A percentile compares a stretch with the other conserved stretches of the same genome.
phyloP scores from a whole-genome alignment of 1,140 invertebrate species.

The Drosophila mojavensis region DNA sequence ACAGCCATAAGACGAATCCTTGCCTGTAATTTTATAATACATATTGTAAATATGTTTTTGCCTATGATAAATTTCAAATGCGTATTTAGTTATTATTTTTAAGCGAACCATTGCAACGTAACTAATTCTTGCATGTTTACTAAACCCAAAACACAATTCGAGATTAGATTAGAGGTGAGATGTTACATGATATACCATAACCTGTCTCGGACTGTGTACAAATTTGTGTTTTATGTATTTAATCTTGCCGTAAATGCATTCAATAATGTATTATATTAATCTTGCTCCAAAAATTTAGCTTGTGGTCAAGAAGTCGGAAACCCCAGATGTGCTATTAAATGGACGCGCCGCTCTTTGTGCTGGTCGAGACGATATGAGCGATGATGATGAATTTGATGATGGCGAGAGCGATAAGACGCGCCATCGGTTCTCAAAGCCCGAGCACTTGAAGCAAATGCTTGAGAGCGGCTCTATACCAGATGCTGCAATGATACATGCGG shows the following conservation, averaged over 20 bases:
- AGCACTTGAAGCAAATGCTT: constrained; percentile 89
- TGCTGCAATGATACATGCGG: constrained; percentile 97
- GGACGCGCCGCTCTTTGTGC: constrained; percentile 91
- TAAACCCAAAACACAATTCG: constrained; percentile 3
- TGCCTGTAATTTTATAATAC: neutral
- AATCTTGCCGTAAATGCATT: constrained; percentile 34
- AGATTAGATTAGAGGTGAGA: neutral
- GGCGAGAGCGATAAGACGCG: constrained; percentile 66
- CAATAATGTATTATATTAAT: constrained; percentile 27
- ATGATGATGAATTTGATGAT: constrained; percentile 86
- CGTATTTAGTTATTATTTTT: neutral
- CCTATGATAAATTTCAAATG: neutral
- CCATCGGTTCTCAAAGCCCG: constrained; percentile 88
- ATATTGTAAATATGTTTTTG: constrained; percentile 14
- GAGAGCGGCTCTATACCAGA: constrained; percentile 96
- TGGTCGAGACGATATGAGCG: constrained; percentile 90
- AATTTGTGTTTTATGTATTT: constrained; percentile 1
- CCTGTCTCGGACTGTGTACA: neutral
- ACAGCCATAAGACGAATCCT: constrained; percentile 21
- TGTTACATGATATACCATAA: too few species aligned
- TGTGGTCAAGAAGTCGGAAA: constrained; percentile 86
- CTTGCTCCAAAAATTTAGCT: constrained; percentile 76
- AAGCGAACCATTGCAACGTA: neutral
- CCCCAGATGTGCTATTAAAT: constrained; percentile 87
- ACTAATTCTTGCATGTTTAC: constrained; percentile 17